Evolutionary conservation across 2,888 invertebrate genomes (phyloP).

Genomic region (Hemistola chrysoprasaria): DNA sequence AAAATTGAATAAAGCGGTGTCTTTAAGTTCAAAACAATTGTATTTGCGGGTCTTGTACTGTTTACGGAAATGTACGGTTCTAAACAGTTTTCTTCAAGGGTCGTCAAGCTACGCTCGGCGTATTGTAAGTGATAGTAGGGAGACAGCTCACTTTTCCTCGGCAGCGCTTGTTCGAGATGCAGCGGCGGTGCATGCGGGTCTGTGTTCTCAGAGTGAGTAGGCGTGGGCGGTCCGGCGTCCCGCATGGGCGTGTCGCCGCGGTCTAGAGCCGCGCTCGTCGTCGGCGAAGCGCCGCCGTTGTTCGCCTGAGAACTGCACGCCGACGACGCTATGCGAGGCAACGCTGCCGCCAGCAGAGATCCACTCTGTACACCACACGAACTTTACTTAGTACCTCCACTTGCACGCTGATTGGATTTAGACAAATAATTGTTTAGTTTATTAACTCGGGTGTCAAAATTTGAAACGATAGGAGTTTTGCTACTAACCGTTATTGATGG

Average conservation of each 20-base stretch:
- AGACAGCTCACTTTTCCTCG: slow-evolving; percentile 73
- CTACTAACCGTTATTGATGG: too few relatives aligned
- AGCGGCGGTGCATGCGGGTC: slow-evolving; percentile 75
- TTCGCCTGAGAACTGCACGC: slow-evolving; percentile 52
- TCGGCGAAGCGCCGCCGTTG: slow-evolving; percentile 65
- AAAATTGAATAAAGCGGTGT: too few relatives aligned
- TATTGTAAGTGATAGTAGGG: too few relatives aligned
- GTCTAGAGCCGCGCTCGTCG: slow-evolving; percentile 45
- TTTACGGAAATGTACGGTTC: too few relatives aligned
- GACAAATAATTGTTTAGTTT: too few relatives aligned
- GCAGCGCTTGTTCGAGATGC: slow-evolving; percentile 79
- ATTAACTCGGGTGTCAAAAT: too few relatives aligned
- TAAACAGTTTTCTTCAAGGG: too few relatives aligned
- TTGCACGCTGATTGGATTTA: too few relatives aligned
- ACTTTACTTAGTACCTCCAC: neutral
- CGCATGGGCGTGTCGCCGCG: slow-evolving; percentile 62
- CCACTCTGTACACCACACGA: slow-evolving; percentile 65
- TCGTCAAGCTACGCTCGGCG: too few relatives aligned
- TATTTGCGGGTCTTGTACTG: too few relatives aligned
- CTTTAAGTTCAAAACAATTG: too few relatives aligned
- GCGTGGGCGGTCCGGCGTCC: slow-evolving; percentile 74
- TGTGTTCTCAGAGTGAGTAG: slow-evolving; percentile 72
- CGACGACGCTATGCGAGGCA: slow-evolving; percentile 83
- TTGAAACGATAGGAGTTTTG: too few relatives aligned
- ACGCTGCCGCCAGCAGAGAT: slow-evolving; percentile 85